phyloP scores from a whole-genome alignment of 2,888 invertebrate species.

The Dicranocentrus wangi region DNA sequence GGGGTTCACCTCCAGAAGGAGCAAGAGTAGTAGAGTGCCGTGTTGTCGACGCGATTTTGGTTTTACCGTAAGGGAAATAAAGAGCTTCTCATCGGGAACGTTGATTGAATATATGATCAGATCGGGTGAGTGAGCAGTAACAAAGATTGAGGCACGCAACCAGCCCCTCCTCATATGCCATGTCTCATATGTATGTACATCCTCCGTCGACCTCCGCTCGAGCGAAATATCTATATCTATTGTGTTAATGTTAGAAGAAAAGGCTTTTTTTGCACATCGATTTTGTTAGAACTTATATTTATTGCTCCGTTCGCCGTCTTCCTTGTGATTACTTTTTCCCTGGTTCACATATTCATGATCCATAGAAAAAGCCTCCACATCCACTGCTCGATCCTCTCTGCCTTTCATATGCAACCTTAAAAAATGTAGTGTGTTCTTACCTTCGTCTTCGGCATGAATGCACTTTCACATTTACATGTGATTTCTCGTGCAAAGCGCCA shows the following conservation, averaged over 20 bases:
- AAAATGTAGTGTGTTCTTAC: neutral
- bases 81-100: conserved; percentile 62
- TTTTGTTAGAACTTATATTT: conserved; percentile 50
- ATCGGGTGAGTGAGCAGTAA: conserved; percentile 39
- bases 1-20: neutral
- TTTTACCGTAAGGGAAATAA: conserved; percentile 45
- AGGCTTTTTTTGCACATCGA: conserved; percentile 35
- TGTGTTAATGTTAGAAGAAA: conserved; percentile 28
- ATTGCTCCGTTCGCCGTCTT: conserved; percentile 25
- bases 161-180: neutral
- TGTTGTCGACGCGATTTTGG: conserved; percentile 42
- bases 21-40: no score
- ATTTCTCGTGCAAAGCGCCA: no score
- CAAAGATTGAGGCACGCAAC: conserved; percentile 53
- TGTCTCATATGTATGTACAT: no score
- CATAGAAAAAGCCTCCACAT: conserved; percentile 19
- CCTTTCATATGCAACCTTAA: no score
- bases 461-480: conserved; percentile 4
- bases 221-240: neutral
- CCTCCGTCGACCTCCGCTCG: neutral
- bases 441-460: neutral
- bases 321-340: conserved; percentile 37
- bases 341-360: conserved; percentile 26
- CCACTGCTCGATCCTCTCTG: no score
- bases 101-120: conserved; percentile 68